phyloP scores from a whole-genome alignment of 2,113 vertebrate genomes.

The Notechis scutatus region DNA sequence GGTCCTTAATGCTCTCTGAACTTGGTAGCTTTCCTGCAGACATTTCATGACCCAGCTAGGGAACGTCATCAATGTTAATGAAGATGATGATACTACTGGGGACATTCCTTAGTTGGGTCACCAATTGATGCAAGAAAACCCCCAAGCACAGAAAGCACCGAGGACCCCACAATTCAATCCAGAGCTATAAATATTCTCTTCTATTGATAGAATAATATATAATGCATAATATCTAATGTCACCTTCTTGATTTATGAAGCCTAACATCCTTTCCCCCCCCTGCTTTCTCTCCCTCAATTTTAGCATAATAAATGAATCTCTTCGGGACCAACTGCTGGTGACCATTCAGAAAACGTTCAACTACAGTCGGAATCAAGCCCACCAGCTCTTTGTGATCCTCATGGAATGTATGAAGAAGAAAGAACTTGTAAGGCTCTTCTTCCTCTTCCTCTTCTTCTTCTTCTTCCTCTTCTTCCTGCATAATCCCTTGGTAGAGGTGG shows the following conservation, averaged over 20 bases:
- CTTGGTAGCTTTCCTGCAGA: not conserved
- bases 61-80: not conserved
- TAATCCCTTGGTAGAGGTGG: too few species aligned
- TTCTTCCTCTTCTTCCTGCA: too few species aligned
- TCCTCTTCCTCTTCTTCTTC: too few species aligned
- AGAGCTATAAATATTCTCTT: not conserved
- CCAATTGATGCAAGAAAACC: not conserved
- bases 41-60: not conserved
- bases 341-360: conserved; percentile 98
- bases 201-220: not conserved
- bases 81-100: not conserved
- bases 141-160: not conserved
- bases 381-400: conserved; percentile 88
- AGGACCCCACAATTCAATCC: not conserved
- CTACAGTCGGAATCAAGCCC: conserved; percentile 87
- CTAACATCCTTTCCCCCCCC: not conserved
- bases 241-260: not conserved
- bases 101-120: not conserved
- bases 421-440: conserved; percentile 85
- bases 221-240: not conserved
- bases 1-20: not conserved
- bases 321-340: conserved; percentile 90
- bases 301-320: conserved; percentile 87
- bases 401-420: conserved; percentile 98
- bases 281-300: conserved; percentile 25